Evolutionary conservation across 2,888 invertebrate genomes (phyloP).

Genomic region (Agonopterix subpropinquella): DNA sequence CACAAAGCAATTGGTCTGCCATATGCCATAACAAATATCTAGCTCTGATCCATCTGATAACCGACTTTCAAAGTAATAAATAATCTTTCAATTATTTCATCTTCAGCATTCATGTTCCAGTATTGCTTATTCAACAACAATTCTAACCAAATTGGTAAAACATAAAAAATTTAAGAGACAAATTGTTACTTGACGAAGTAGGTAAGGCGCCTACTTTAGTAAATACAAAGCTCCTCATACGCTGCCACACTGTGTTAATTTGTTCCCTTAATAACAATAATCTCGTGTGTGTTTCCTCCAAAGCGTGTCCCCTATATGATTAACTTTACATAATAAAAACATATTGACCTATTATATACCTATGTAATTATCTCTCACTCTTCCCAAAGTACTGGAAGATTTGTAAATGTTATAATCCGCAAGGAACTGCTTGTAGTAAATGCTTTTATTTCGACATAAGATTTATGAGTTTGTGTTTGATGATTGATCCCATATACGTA

Average conservation of each 20-base stretch:
- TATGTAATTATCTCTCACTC: constrained; percentile 24
- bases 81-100: constrained; percentile 6
- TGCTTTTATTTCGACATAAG: constrained; percentile 24
- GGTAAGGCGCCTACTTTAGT: constrained; percentile 19
- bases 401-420: constrained; percentile 3
- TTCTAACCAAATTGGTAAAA: constrained; percentile 5
- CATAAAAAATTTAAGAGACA: constrained; percentile 6
- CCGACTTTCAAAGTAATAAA: constrained; percentile 1
- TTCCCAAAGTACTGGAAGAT: constrained; percentile 54
- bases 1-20: constrained; percentile 5
- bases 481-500: constrained; percentile 21
- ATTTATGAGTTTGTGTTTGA: constrained; percentile 13
- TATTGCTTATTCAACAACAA: constrained; percentile 6
- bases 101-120: constrained; percentile 5
- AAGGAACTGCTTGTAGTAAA: constrained; percentile 34
- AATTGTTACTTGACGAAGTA: constrained; percentile 3
- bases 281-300: constrained; percentile 35
- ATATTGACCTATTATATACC: no score
- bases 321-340: constrained; percentile 16
- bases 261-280: constrained; percentile 47
- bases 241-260: constrained; percentile 64
- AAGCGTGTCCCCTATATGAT: constrained; percentile 26
- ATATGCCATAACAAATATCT: not conserved
- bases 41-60: constrained; percentile 2
- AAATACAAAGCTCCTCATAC: constrained; percentile 67